These are phyloP conservation scores for Dasypolia templi DNA, from an alignment of 2,888 invertebrate genomes.

Conservation along the genomic window DNA sequence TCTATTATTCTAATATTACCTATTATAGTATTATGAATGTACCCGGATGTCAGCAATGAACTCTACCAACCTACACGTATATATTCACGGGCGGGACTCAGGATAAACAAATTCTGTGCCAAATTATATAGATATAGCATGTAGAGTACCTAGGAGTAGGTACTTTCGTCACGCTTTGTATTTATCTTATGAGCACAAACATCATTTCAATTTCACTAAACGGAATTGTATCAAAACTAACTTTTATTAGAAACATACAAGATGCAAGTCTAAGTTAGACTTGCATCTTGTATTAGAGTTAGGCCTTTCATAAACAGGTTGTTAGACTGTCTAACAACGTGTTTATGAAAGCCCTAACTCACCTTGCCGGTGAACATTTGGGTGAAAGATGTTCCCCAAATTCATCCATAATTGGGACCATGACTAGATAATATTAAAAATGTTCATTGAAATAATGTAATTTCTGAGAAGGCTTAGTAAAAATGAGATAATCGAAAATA, in stretches of 20 bases:
- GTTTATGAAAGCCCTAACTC: neutral
- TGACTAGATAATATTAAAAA: too few species aligned
- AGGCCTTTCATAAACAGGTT: too few species aligned
- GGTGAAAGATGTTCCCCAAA: conserved; percentile 8
- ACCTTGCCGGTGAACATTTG: conserved; percentile 1
- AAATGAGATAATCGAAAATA: too few species aligned
- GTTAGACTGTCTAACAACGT: too few species aligned
- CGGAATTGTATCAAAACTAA: neutral
- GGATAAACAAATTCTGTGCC: conserved; percentile 83
- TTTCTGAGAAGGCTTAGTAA: too few species aligned
- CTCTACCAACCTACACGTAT: conserved; percentile 72
- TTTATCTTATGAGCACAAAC: conserved; percentile 42
- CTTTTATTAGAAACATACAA: neutral
- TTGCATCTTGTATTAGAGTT: too few species aligned
- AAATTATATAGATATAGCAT: conserved; percentile 76
- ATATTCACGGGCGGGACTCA: conserved; percentile 78
- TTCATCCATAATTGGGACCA: conserved; percentile 18
- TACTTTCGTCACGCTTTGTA: conserved; percentile 73
- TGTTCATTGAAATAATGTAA: too few species aligned
- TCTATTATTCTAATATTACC: conserved; percentile 39
- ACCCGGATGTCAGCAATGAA: conserved; percentile 78
- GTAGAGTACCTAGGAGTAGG: conserved; percentile 7
- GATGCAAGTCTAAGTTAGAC: neutral
- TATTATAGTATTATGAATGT: conserved; percentile 53
- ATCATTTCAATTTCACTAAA: conserved; percentile 18